Percentiles rank a stretch among this genome's conserved stretches.
Conservation (phyloP, 2,797 vertebrate genomes). For the Anguilla pacifica region DNA sequence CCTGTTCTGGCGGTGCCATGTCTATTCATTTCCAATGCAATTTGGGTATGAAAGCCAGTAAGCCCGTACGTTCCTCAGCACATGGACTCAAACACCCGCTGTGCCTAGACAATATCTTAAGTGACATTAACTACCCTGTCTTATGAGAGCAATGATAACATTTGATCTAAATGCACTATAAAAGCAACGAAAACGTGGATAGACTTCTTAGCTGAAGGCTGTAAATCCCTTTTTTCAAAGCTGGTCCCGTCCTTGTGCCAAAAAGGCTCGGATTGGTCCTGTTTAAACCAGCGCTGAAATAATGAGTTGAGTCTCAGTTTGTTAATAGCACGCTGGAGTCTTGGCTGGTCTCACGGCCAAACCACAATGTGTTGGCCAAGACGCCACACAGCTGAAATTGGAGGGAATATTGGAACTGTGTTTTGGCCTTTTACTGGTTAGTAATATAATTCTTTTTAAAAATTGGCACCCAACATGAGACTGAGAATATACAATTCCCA, state of each 20-base stretch:
- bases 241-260: not conserved
- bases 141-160: not conserved
- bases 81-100: constrained; percentile 27
- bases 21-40: not conserved
- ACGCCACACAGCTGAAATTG: constrained; percentile 30
- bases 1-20: not conserved
- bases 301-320: constrained; percentile 43
- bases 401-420: not conserved
- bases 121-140: not conserved
- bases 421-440: constrained; percentile 25
- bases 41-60: not conserved
- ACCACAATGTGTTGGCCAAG: constrained; percentile 34
- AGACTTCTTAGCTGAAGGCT: not conserved
- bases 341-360: constrained; percentile 25
- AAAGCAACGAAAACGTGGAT: not conserved
- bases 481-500: not conserved
- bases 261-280: constrained; percentile 1
- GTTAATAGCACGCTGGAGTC: constrained; percentile 41
- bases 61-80: constrained; percentile 35
- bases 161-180: not conserved
- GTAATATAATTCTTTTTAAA: constrained; percentile 26
- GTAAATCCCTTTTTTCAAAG: not conserved
- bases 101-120: constrained; percentile 37
- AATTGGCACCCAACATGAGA: not conserved
- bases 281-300: constrained; percentile 44